Percentiles rank a stretch among this genome's conserved stretches.
phyloP scores from a whole-genome alignment of 1,140 invertebrate species.

The Metopolophium dirhodum region DNA sequence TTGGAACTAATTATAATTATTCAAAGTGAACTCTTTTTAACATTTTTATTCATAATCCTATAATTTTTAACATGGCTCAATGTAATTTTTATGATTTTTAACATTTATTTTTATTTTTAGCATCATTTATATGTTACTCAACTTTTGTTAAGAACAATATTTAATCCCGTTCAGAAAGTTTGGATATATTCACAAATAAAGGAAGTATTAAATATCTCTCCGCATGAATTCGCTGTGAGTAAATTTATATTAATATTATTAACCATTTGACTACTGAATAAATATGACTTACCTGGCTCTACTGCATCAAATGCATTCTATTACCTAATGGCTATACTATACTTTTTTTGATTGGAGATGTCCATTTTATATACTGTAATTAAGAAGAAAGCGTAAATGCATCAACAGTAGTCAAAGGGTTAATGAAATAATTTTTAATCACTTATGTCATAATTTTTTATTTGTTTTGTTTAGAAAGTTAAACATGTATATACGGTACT shows the following conservation, averaged over 20 bases:
- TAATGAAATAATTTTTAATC: not conserved
- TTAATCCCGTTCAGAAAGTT: not conserved
- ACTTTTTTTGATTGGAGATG: not conserved
- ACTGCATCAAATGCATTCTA: too few relatives aligned
- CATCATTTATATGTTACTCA: not conserved
- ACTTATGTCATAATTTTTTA: not conserved
- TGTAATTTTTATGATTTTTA: not conserved
- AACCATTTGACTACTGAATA: not conserved
- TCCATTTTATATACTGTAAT: not conserved
- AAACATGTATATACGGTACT: not conserved
- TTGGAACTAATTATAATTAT: too few relatives aligned
- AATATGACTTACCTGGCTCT: not conserved
- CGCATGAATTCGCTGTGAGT: not conserved
- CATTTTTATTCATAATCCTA: too few relatives aligned
- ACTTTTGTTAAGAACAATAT: not conserved
- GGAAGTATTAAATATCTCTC: not conserved
- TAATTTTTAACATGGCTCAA: not conserved
- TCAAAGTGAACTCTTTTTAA: too few relatives aligned
- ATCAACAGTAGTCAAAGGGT: not conserved
- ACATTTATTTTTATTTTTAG: not conserved
- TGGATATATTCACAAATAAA: slow-evolving; percentile 12
- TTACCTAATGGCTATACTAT: not conserved
- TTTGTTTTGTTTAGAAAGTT: not conserved
- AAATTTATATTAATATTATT: not conserved
- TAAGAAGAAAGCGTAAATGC: not conserved